A percentile compares a stretch with the other conserved stretches of the same genome.
Evolutionary conservation across 2,888 invertebrate genomes (phyloP).

Genomic region (Callosobruchus maculatus): DNA sequence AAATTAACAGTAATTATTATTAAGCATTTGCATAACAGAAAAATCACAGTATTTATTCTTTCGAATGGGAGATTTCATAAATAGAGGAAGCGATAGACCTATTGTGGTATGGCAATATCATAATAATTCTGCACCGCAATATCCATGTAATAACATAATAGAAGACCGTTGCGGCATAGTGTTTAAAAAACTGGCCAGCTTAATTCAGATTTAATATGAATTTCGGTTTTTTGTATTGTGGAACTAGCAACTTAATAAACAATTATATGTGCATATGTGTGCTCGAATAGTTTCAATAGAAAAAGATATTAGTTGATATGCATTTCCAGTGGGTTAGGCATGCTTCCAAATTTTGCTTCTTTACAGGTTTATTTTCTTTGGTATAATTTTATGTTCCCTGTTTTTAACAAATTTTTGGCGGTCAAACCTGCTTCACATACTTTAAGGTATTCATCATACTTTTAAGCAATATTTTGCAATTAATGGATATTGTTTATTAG

Average conservation of each 20-base stretch:
- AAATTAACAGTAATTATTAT: neutral
- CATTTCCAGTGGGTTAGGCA: too few relatives aligned
- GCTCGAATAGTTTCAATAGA: too few relatives aligned
- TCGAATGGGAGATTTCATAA: neutral
- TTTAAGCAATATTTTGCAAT: too few relatives aligned
- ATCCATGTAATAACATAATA: neutral
- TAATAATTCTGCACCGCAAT: neutral
- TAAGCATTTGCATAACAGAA: neutral
- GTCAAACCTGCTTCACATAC: too few relatives aligned
- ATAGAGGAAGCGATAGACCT: neutral
- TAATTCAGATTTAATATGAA: neutral
- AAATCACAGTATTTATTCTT: neutral
- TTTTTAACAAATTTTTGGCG: too few relatives aligned
- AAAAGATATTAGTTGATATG: too few relatives aligned
- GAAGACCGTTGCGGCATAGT: neutral
- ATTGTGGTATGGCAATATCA: neutral
- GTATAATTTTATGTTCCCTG: too few relatives aligned
- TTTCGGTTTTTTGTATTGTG: neutral
- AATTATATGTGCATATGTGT: too few relatives aligned
- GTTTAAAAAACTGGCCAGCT: neutral
- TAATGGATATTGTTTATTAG: too few relatives aligned
- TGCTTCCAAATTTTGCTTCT: too few relatives aligned
- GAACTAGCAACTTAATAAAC: neutral
- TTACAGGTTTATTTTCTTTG: too few relatives aligned
- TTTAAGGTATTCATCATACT: too few relatives aligned